Base-by-base conservation (phyloP, 2,113 vertebrate species). In the Pluvialis apricaria region DNA sequence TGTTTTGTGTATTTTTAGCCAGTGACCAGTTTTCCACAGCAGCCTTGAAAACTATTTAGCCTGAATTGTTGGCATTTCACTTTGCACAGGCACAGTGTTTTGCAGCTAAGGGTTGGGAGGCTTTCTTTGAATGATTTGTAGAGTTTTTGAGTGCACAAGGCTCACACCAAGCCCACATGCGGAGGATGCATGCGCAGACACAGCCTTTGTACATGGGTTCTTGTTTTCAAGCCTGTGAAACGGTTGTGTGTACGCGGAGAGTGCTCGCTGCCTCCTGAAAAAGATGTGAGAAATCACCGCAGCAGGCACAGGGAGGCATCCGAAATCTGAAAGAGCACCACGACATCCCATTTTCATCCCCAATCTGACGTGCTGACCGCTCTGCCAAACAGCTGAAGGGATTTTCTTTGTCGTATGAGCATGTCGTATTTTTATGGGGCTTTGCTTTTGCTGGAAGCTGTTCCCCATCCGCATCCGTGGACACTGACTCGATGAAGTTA, bases 1-100 rank as follows among this genome's bases (percentile, higher is more conserved):
- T 84, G 73, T 89, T 95, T 89, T 66, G 91, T 52, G 45, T 96
- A 94, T 96, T 96, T 97, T 94, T 94, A 96, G 96, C 86, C 71
- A 55, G 40, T 5, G 51, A 70, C 22, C 40, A 9, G 61, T 92
- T 94, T 95, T 94, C 92, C 92, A 94, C 65, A 85, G 88, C 77
- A 40, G 91, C 95, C 91, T 94, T 91, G 89, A 95, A 94, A 96
- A 94, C 77, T 52, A 79, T 94, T 97, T 82, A 96, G 88, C 61
- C 86, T 24, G 65, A 60, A 69, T 57, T 85, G 76, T 57, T 89
- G 96, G 83, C 81, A 15, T 86, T 88, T 86, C 7, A 0, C 26
- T 72, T 34, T 14, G 83, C 64, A 2, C 34, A 78, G 89, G 13
- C 34, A 1, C 1, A 0, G 15, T 14, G 77, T 11, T 81, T 54